Percentiles rank a stretch among this genome's conserved stretches.
Conservation (phyloP, 2,113 vertebrate species). For the Psittacus erithacus region DNA sequence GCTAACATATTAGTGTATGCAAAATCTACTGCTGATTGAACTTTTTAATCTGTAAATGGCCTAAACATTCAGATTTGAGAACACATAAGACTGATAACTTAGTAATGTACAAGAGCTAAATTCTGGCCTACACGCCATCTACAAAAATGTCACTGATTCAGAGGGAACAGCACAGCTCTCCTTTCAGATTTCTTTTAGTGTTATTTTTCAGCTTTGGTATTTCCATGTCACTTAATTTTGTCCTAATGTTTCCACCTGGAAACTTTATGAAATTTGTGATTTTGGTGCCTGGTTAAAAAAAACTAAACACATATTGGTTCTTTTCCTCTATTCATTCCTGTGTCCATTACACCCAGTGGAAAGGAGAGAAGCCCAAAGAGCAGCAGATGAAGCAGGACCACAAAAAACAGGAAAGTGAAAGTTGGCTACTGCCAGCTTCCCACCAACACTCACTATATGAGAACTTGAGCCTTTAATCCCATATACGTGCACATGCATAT, state of each 20-base stretch:
- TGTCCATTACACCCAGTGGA: background rate
- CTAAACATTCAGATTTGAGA: background rate
- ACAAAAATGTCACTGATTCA: background rate
- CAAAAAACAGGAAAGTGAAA: constrained; percentile 17
- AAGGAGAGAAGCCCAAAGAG: constrained; percentile 34
- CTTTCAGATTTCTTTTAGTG: background rate
- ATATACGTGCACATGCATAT: constrained; percentile 63
- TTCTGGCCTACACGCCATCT: background rate
- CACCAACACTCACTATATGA: constrained; percentile 8
- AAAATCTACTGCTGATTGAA: background rate
- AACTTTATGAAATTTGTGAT: background rate
- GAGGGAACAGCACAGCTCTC: background rate
- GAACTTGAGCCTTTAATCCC: constrained; percentile 61
- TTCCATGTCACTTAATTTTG: constrained; percentile 10
- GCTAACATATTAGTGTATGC: background rate
- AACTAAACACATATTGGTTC: background rate
- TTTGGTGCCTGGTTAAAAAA: constrained; percentile 15
- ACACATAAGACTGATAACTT: background rate
- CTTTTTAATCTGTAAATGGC: background rate
- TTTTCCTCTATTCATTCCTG: background rate
- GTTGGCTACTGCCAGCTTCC: background rate
- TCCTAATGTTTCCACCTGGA: background rate
- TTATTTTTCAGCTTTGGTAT: background rate
- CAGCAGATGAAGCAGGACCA: constrained; percentile 51
- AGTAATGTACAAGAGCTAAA: background rate